Percentiles rank a stretch among this genome's conserved stretches.
These are phyloP conservation scores for Porites lutea DNA, from an alignment of 64 coral and sea anemone genomes.

Conservation along the genomic window DNA sequence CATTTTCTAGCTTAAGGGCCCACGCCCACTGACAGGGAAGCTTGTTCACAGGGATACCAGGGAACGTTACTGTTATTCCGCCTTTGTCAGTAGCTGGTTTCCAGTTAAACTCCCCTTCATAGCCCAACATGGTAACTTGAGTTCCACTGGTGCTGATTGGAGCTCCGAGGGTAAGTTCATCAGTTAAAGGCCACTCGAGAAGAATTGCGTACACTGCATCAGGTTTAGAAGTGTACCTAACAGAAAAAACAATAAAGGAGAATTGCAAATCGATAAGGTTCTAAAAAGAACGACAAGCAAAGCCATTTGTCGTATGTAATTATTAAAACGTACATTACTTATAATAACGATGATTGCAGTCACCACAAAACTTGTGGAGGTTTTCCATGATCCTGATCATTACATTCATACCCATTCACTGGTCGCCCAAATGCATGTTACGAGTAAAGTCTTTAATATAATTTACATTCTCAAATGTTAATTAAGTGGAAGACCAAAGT, in stretches of 20 bases:
- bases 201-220: slow-evolving; percentile 82
- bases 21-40: slow-evolving; percentile 70
- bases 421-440: no score
- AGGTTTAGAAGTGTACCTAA: slow-evolving; percentile 79
- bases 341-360: no score
- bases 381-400: no score
- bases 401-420: no score
- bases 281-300: no score
- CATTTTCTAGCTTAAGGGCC: slow-evolving; percentile 63
- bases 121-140: slow-evolving; percentile 75
- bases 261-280: background rate
- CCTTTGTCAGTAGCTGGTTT: background rate
- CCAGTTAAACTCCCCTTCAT: slow-evolving; percentile 41
- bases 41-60: slow-evolving; percentile 26
- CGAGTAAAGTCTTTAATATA: no score
- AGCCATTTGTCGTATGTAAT: no score
- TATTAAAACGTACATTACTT: no score
- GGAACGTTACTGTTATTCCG: slow-evolving; percentile 28
- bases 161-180: slow-evolving; percentile 42
- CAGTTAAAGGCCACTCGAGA: slow-evolving; percentile 77
- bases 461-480: no score
- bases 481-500: no score
- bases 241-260: background rate
- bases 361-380: no score
- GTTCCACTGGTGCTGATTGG: slow-evolving; percentile 54